Base-by-base conservation (phyloP, 2,113 vertebrate genomes). In the Nanorana parkeri region DNA sequence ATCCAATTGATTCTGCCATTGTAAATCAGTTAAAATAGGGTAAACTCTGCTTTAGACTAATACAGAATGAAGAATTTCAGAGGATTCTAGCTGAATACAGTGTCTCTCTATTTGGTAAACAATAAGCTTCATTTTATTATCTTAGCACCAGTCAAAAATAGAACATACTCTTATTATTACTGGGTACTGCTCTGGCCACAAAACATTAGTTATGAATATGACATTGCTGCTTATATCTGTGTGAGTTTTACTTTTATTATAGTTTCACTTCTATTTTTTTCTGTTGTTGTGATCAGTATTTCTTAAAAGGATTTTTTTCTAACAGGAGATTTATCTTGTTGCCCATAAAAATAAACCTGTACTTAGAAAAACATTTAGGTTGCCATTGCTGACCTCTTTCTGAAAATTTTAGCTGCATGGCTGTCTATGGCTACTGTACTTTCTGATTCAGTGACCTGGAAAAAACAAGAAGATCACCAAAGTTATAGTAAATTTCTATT, bases 1-100 rank as follows among this genome's bases (percentile, higher is more conserved):
- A 58, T 55, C 71, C 80, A 82, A 82, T 82, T 82, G 80, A 82
- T 75, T 82, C 47, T 76, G 52, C 72, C 64, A 73, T 58, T 82
- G 61, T 82, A 82, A 82, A 82, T 82, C 71, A 76, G 61, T 66
- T 64, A 82, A 75, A 82, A 67, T 66, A 60, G 41, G 28, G 51
- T 76, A 76, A 67, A 76, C 64, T 76, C 72, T 29, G 16, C 26
- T 75, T 67, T 67, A 54, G 63, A 28, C 21, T 56, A 60, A 56
- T 19, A 41, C 54, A 55, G 68, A 58, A 56, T 41, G 23, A 26
- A 76, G 29, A 68, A 82, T 66, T 41, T 32, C 51, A 76, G 65
- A 19, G 36, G 51, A 82, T 76, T 66, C 54, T 41, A 54, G 26
- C 21, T 24, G 17, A 20, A 55, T 56, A 58, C 52, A 75, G n/a